These are phyloP conservation scores for Sclerodermus sp. DNA, from an alignment of 2,888 invertebrate species.

Conservation along the genomic window DNA sequence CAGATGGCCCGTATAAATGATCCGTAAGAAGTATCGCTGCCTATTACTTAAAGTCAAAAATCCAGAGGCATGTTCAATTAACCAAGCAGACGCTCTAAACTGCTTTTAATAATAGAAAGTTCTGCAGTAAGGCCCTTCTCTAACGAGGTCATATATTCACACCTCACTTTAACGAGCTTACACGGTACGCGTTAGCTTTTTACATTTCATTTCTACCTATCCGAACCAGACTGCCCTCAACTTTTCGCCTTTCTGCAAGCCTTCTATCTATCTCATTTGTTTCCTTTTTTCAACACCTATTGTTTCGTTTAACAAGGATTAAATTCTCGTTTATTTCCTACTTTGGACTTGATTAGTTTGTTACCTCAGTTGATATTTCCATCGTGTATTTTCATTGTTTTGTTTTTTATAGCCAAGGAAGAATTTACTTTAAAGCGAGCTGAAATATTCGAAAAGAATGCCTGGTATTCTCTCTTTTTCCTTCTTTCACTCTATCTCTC, in stretches of 20 bases:
- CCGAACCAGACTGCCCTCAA: constrained; percentile 10
- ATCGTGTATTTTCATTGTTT: too few relatives aligned
- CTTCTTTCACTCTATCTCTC: constrained; percentile 1
- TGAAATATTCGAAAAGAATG: too few relatives aligned
- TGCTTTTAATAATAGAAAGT: constrained; percentile 47
- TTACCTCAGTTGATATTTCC: too few relatives aligned
- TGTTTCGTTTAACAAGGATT: constrained; percentile 32
- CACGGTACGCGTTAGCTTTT: constrained; percentile 31
- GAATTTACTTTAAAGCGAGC: too few relatives aligned
- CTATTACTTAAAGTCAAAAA: constrained; percentile 28
- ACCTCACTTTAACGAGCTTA: constrained; percentile 48
- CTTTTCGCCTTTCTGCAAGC: constrained; percentile 4
- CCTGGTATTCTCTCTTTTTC: background rate
- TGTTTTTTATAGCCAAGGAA: too few relatives aligned
- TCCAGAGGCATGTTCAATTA: constrained; percentile 37
- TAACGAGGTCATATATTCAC: constrained; percentile 51
- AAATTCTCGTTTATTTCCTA: constrained; percentile 17
- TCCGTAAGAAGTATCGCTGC: constrained; percentile 21
- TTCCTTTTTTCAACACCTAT: constrained; percentile 18
- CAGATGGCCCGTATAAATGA: constrained; percentile 5
- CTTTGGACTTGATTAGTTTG: too few relatives aligned
- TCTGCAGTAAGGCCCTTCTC: constrained; percentile 31
- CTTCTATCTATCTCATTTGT: constrained; percentile 9
- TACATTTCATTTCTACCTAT: constrained; percentile 22
- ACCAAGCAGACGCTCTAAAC: constrained; percentile 36